Evolutionary conservation across 2,113 vertebrate genomes (phyloP).

Genomic region (Solea solea): DNA sequence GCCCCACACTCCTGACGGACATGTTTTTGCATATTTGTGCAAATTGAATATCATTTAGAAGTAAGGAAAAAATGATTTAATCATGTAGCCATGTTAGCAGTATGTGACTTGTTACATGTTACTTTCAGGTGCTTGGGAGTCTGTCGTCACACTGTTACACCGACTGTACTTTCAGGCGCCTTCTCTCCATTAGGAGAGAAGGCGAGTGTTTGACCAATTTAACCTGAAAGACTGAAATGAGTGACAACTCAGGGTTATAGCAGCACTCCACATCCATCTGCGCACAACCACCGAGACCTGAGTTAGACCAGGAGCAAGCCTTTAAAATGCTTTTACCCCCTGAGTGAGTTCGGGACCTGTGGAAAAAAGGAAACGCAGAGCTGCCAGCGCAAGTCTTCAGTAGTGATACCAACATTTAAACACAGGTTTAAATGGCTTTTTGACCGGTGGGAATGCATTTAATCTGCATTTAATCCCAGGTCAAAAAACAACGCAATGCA

Average conservation of each 20-base stretch:
- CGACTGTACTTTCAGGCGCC: constrained; percentile 60
- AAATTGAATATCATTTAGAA: too few species aligned
- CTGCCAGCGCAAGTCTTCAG: neutral
- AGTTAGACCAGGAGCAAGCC: constrained; percentile 63
- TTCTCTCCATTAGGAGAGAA: constrained; percentile 64
- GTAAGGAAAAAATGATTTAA: too few species aligned
- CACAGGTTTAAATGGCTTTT: too few species aligned
- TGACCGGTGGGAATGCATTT: too few species aligned
- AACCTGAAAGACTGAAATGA: constrained; percentile 79
- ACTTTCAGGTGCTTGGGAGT: neutral
- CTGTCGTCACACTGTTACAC: constrained; percentile 12
- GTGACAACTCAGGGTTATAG: constrained; percentile 66
- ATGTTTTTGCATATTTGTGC: neutral
- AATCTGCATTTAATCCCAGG: too few species aligned
- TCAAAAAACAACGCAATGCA: too few species aligned
- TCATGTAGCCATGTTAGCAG: too few species aligned
- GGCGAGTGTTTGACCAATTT: constrained; percentile 78
- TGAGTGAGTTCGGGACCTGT: constrained; percentile 36
- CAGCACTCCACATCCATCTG: constrained; percentile 79
- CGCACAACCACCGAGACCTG: constrained; percentile 60
- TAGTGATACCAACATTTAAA: too few species aligned
- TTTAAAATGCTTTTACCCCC: constrained; percentile 69
- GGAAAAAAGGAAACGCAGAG: constrained; percentile 54
- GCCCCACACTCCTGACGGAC: neutral
- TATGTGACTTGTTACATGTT: too few species aligned